Conservation (phyloP, 2,113 vertebrate species). For the Dromas ardeola region DNA sequence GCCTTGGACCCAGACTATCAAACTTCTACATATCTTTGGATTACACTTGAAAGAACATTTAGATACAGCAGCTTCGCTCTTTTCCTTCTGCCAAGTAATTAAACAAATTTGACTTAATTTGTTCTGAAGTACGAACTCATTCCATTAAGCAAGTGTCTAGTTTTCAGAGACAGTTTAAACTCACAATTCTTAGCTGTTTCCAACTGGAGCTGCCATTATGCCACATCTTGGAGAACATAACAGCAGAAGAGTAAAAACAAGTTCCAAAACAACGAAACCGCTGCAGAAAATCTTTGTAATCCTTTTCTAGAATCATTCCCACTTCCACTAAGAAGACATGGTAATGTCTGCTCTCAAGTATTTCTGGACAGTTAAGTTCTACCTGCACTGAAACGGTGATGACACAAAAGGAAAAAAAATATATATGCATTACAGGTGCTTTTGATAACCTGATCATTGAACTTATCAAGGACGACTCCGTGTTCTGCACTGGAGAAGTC, state of each 20-base stretch:
- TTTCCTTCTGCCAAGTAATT: slow-evolving; percentile 26
- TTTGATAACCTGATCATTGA: background rate
- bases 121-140: background rate
- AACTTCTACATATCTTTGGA: background rate
- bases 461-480: background rate
- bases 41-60: slow-evolving; percentile 9
- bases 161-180: background rate
- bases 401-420: background rate
- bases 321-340: background rate
- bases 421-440: background rate
- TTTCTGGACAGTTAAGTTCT: background rate
- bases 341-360: background rate
- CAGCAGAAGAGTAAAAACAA: background rate
- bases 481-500: background rate
- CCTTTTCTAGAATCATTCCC: background rate
- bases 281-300: background rate
- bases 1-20: slow-evolving; percentile 6
- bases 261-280: background rate
- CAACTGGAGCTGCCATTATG: background rate
- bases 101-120: background rate
- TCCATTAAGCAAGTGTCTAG: background rate
- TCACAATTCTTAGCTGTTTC: background rate
- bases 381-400: background rate
- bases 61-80: background rate
- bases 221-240: background rate